phyloP scores from a whole-genome alignment of 1,140 invertebrate species.

The Dendrolimus kikuchii region DNA sequence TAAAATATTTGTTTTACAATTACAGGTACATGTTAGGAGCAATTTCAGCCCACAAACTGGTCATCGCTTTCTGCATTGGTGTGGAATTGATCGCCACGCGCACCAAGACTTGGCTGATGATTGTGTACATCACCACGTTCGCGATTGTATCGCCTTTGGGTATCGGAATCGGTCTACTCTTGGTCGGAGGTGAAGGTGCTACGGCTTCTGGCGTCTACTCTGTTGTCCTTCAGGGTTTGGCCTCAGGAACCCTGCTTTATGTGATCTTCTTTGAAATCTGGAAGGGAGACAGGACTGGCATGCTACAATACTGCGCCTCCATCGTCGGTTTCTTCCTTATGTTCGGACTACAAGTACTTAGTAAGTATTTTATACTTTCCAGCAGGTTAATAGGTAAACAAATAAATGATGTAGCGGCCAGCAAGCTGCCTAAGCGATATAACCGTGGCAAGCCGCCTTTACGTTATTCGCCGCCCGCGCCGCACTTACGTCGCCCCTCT shows the following conservation, averaged over 20 bases:
- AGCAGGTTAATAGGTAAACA: too few species aligned
- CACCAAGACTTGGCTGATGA: conserved; percentile 74
- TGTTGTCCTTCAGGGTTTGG: conserved; percentile 85
- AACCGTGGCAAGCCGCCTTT: too few species aligned
- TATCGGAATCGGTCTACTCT: conserved; percentile 80
- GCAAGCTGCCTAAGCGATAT: too few species aligned
- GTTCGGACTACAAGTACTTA: conserved; percentile 82
- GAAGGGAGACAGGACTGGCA: conserved; percentile 81
- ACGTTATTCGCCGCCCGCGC: too few species aligned
- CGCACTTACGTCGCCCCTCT: too few species aligned
- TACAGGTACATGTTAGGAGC: conserved; percentile 85
- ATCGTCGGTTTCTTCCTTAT: conserved; percentile 84
- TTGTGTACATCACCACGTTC: conserved; percentile 83
- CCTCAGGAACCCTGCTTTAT: conserved; percentile 89
- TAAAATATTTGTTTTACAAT: conserved; percentile 13
- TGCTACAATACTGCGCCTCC: conserved; percentile 80
- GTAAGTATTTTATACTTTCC: conserved; percentile 75
- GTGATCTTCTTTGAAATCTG: conserved; percentile 94
- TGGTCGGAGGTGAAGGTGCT: conserved; percentile 70
- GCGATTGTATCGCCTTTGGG: conserved; percentile 86
- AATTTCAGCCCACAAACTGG: conserved; percentile 90
- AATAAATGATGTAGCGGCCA: too few species aligned
- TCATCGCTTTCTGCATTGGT: conserved; percentile 91
- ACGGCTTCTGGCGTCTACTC: conserved; percentile 75
- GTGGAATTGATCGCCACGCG: conserved; percentile 81